Evolutionary conservation across 1,140 invertebrate species (phyloP).

Genomic region (Drosophila willistoni): DNA sequence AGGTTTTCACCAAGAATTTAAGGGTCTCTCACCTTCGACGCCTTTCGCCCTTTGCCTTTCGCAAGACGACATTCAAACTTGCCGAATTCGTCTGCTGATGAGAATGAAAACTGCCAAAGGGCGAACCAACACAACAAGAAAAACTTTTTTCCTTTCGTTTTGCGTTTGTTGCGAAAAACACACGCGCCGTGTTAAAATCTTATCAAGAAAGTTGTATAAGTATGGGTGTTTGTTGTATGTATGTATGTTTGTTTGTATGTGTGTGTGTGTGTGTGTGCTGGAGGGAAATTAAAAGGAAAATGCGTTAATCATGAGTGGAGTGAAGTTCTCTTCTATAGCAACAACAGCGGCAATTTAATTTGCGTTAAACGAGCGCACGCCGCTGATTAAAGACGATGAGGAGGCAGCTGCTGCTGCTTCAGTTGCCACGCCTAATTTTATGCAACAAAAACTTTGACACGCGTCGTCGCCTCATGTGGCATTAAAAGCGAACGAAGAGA

Average conservation of each 20-base stretch:
- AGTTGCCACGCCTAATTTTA: constrained; percentile 57
- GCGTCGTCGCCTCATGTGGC: constrained; percentile 66
- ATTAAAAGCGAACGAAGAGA: constrained; percentile 30
- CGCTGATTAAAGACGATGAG: constrained; percentile 71
- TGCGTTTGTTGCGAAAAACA: constrained; percentile 68
- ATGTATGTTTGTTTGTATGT: not conserved
- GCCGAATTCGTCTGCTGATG: constrained; percentile 41
- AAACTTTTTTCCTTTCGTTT: constrained; percentile 48
- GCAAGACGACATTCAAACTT: constrained; percentile 18
- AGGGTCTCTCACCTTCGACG: constrained; percentile 31
- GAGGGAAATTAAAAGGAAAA: constrained; percentile 76
- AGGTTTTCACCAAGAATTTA: constrained; percentile 47
- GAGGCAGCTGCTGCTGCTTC: constrained; percentile 28
- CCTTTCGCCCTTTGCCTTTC: constrained; percentile 34
- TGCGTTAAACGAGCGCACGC: constrained; percentile 78
- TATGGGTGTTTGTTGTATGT: constrained; percentile 34
- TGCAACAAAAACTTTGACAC: constrained; percentile 78
- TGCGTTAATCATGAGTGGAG: constrained; percentile 72
- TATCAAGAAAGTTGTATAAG: constrained; percentile 60
- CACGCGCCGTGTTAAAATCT: constrained; percentile 76
- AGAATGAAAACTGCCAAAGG: constrained; percentile 45
- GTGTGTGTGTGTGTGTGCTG: constrained; percentile 42
- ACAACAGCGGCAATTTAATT: constrained; percentile 71
- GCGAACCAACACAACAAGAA: constrained; percentile 27
- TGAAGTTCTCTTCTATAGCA: constrained; percentile 48